Percentiles rank a stretch among this genome's conserved stretches.
phyloP scores from a whole-genome alignment of 1,140 invertebrate species.

The Platorchestia sp. region DNA sequence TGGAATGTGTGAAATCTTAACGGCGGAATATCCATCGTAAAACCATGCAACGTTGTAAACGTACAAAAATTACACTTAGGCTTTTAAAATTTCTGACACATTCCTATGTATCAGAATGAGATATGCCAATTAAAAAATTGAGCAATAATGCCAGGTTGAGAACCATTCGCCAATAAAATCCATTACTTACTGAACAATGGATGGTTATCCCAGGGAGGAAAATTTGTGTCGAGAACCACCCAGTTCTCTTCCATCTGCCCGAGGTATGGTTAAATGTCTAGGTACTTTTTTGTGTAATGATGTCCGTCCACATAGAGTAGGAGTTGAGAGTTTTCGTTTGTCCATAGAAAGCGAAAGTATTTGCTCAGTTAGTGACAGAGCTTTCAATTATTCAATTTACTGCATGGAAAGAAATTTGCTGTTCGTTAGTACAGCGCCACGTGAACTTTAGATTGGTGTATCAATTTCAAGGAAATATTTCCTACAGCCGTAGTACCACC shows the following conservation, averaged over 20 bases:
- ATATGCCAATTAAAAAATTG: too few relatives aligned
- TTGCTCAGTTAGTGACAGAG: neutral
- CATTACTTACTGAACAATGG: neutral
- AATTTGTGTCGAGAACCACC: neutral
- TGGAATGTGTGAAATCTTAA: too few relatives aligned
- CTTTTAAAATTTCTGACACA: neutral
- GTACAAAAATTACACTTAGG: too few relatives aligned
- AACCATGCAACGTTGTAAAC: too few relatives aligned
- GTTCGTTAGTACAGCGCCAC: neutral
- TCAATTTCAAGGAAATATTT: neutral
- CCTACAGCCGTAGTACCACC: neutral
- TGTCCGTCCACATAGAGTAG: neutral
- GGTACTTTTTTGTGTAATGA: neutral
- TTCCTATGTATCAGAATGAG: neutral
- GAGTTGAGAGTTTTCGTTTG: neutral
- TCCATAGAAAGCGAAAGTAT: neutral
- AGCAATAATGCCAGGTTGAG: too few relatives aligned
- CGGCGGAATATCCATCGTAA: too few relatives aligned
- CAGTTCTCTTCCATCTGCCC: neutral
- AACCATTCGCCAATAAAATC: too few relatives aligned
- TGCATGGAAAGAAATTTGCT: neutral
- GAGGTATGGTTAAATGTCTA: neutral
- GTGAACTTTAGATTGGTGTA: neutral
- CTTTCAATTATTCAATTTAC: neutral
- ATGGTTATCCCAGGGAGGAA: neutral